phyloP scores from a whole-genome alignment of 2,113 vertebrate species.

The Condylura cristata region DNA sequence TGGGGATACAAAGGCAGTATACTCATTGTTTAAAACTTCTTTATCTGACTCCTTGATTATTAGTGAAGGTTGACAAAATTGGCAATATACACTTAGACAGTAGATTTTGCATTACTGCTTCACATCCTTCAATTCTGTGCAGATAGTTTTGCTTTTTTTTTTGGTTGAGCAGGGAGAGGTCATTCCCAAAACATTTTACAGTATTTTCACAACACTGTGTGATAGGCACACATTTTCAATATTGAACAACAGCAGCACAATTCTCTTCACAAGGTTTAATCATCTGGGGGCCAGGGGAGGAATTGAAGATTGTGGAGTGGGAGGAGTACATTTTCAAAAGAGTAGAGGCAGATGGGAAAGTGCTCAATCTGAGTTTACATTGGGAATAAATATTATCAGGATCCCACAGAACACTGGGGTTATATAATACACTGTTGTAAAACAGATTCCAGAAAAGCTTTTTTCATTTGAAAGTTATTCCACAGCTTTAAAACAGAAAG shows the following conservation, averaged over 20 bases:
- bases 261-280: neutral
- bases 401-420: neutral
- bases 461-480: conserved; percentile 29
- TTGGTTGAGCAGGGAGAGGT: too few relatives aligned
- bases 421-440: neutral
- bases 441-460: neutral
- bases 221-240: neutral
- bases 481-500: neutral
- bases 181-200: too few relatives aligned
- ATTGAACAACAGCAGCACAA: neutral
- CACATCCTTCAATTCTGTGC: too few relatives aligned
- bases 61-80: too few relatives aligned
- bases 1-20: too few relatives aligned
- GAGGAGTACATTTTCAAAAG: neutral
- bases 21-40: too few relatives aligned
- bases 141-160: too few relatives aligned
- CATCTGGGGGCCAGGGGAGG: too few relatives aligned
- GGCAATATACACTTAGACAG: too few relatives aligned
- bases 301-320: neutral
- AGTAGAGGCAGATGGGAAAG: neutral
- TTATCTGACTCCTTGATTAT: too few relatives aligned
- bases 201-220: neutral
- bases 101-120: too few relatives aligned
- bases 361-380: neutral
- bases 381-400: neutral